These are phyloP conservation scores for Euura lappo DNA, from an alignment of 1,140 invertebrate genomes.

Conservation along the genomic window DNA sequence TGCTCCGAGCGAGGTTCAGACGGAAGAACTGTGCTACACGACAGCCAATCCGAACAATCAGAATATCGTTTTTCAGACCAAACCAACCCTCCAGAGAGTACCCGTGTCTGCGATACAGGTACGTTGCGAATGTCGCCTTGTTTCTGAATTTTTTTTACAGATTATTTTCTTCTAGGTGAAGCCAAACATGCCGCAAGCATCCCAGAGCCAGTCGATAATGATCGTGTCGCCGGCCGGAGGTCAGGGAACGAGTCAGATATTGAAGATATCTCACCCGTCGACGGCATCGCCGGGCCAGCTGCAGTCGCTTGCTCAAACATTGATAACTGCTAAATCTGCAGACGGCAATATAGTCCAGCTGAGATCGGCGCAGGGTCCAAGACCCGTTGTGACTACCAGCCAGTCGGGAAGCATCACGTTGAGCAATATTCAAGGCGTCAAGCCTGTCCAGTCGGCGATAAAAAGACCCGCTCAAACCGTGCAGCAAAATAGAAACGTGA, in stretches of 20 bases:
- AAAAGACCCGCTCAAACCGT: constrained; percentile 48
- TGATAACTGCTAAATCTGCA: constrained; percentile 56
- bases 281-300: constrained; percentile 52
- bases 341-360: constrained; percentile 59
- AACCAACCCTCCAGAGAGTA: constrained; percentile 53
- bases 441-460: constrained; percentile 43
- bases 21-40: constrained; percentile 50
- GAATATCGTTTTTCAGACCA: constrained; percentile 56
- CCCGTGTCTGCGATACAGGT: constrained; percentile 51
- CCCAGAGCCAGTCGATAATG: constrained; percentile 58
- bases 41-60: constrained; percentile 47
- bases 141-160: background rate
- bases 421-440: constrained; percentile 48
- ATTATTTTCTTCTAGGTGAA: constrained; percentile 43
- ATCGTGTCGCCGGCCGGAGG: constrained; percentile 55
- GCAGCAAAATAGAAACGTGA: constrained; percentile 52
- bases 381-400: constrained; percentile 38
- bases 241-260: constrained; percentile 53
- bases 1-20: constrained; percentile 38
- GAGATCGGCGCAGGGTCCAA: constrained; percentile 42
- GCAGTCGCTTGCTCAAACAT: constrained; percentile 54
- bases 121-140: constrained; percentile 1
- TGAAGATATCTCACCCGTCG: constrained; percentile 59
- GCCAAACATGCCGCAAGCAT: constrained; percentile 36
- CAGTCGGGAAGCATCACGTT: constrained; percentile 49